Conservation (phyloP, 1,140 invertebrate genomes). For the Brachystomella parvula region DNA sequence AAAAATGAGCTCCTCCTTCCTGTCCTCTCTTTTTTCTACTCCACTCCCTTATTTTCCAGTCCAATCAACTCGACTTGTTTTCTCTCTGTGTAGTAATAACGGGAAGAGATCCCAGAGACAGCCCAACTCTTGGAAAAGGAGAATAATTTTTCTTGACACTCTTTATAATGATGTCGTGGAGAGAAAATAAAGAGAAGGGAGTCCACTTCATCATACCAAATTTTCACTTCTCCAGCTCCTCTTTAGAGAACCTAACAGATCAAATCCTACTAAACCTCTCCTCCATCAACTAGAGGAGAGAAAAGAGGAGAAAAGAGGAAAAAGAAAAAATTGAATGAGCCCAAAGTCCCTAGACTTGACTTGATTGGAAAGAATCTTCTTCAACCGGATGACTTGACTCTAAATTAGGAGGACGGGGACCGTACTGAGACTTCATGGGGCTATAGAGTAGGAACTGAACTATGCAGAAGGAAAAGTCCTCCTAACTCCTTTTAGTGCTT, state of each 20-base stretch:
- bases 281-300: not conserved
- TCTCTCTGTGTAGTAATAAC: not conserved
- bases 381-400: slow-evolving; percentile 5
- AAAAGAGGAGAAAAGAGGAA: not conserved
- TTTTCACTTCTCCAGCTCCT: not conserved
- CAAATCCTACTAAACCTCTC: too few species aligned
- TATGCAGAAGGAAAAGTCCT: too few species aligned
- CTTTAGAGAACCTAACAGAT: too few species aligned
- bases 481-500: too few species aligned
- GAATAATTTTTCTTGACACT: slow-evolving; percentile 14
- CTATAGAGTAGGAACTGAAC: too few species aligned
- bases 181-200: slow-evolving; percentile 5
- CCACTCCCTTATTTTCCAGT: slow-evolving; percentile 18
- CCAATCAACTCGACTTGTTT: slow-evolving; percentile 26
- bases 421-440: not conserved
- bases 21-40: not conserved
- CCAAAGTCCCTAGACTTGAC: slow-evolving; percentile 7
- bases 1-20: slow-evolving; percentile 7
- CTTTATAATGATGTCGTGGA: slow-evolving; percentile 4
- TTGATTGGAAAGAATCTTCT: not conserved
- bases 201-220: slow-evolving; percentile 2
- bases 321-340: slow-evolving; percentile 10
- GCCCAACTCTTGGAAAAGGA: not conserved
- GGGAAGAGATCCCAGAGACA: not conserved
- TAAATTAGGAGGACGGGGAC: slow-evolving; percentile 11